Percentiles rank a stretch among this genome's conserved stretches.
phyloP scores from a whole-genome alignment of 2,113 vertebrate genomes.

The Leucopsar rothschildi region DNA sequence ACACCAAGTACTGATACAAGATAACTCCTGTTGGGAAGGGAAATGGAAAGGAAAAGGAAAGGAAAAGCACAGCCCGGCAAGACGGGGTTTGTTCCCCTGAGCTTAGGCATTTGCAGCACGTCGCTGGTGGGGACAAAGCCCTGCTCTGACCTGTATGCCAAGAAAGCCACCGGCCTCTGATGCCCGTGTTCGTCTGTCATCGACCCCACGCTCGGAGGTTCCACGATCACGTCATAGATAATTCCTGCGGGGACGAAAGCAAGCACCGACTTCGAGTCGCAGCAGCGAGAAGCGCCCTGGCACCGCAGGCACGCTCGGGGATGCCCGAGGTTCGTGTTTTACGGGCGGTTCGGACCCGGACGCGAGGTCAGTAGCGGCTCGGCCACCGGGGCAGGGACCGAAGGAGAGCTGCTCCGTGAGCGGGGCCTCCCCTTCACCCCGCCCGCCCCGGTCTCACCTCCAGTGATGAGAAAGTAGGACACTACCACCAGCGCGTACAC shows the following conservation, averaged over 20 bases:
- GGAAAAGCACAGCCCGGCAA: background rate
- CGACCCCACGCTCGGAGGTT: conserved; percentile 96
- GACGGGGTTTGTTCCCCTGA: rapidly evolving
- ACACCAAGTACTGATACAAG: background rate
- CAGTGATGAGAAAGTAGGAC: conserved; percentile 98
- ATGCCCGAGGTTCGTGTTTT: rapidly evolving
- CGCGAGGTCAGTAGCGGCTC: background rate
- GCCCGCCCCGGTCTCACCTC: conserved; percentile 74
- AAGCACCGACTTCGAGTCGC: background rate
- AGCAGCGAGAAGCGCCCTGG: rapidly evolving
- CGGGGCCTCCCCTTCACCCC: too few relatives aligned
- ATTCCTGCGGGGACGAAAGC: conserved; percentile 77
- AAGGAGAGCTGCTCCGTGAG: background rate
- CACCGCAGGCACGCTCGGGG: background rate
- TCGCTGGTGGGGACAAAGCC: rapidly evolving
- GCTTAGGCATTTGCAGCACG: background rate
- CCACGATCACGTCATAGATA: conserved; percentile 99
- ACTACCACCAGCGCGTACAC: conserved; percentile 96
- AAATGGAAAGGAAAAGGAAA: too few relatives aligned
- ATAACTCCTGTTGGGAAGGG: too few relatives aligned
- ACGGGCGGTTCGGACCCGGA: rapidly evolving
- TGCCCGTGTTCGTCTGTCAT: conserved; percentile 98
- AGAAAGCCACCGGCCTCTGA: conserved; percentile 94
- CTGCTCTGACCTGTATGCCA: conserved; percentile 89
- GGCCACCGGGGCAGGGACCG: background rate